phyloP scores from a whole-genome alignment of 2,113 vertebrate species.

The Myocastor coypus region DNA sequence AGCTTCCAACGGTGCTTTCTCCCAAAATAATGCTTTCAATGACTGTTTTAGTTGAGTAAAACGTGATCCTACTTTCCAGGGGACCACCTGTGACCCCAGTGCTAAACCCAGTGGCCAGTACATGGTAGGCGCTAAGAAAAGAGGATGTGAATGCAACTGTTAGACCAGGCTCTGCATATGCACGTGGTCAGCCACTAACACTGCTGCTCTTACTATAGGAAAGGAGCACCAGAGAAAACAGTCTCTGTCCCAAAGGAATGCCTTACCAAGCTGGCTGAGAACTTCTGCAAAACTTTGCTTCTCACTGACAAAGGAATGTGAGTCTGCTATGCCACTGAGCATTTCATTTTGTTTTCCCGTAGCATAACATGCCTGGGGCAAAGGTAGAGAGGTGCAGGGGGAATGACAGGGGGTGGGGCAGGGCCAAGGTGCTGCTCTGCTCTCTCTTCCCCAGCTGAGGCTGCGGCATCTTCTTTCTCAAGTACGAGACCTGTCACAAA shows the following conservation, averaged over 20 bases:
- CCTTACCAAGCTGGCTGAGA: constrained; percentile 13
- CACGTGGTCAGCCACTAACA: background rate
- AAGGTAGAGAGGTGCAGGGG: background rate
- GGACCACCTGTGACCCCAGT: background rate
- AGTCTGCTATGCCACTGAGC: background rate
- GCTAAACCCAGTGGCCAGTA: background rate
- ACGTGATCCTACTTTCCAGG: background rate
- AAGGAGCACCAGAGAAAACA: background rate
- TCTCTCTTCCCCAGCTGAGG: fast-evolving
- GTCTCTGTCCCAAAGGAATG: constrained; percentile 49
- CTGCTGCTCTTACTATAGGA: background rate
- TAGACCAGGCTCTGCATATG: background rate
- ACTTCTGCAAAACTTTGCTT: constrained; percentile 51
- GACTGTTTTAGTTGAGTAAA: background rate
- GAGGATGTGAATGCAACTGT: background rate
- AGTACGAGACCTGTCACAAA: background rate
- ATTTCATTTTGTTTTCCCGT: constrained; percentile 34
- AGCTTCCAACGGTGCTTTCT: background rate
- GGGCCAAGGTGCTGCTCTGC: background rate
- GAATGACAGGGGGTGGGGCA: background rate
- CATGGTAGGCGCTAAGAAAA: background rate
- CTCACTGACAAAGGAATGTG: constrained; percentile 13
- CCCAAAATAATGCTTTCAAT: background rate
- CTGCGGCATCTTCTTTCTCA: background rate
- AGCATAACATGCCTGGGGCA: background rate